Evolutionary conservation across 2,888 invertebrate species (phyloP).

Genomic region (Heliconius cydno): DNA sequence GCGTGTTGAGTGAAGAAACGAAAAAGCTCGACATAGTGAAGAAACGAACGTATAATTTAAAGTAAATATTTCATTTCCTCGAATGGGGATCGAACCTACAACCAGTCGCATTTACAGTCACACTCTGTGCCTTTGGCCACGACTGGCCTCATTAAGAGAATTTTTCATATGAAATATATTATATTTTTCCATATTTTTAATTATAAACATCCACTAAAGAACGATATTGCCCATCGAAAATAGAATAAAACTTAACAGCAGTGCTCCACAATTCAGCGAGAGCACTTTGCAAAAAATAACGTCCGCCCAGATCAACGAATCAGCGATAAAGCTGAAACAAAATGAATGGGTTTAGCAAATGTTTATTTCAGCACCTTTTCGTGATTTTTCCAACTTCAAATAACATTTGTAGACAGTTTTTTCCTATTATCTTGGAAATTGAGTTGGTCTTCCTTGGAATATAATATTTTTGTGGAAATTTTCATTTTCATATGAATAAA

Average conservation of each 20-base stretch:
- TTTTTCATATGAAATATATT: background rate
- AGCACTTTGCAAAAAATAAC: conserved; percentile 25
- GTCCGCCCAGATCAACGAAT: conserved; percentile 30
- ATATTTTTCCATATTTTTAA: background rate
- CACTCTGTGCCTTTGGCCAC: background rate
- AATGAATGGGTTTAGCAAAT: conserved; percentile 28
- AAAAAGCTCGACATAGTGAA: too few relatives aligned
- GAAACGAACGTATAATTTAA: background rate
- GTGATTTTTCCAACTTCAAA: conserved; percentile 17
- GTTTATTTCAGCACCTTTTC: conserved; percentile 29
- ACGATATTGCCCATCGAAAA: background rate
- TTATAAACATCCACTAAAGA: background rate
- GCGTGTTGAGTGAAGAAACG: background rate
- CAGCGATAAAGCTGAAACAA: conserved; percentile 30
- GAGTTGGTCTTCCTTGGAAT: background rate
- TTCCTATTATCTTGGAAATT: conserved; percentile 22
- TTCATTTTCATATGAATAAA: background rate
- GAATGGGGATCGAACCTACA: background rate
- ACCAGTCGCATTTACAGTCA: too few relatives aligned
- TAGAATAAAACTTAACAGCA: conserved; percentile 12
- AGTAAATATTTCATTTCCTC: background rate
- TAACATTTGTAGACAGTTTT: conserved; percentile 8
- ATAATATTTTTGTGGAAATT: conserved; percentile 1
- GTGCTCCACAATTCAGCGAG: background rate
- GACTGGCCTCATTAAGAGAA: background rate